Conservation (phyloP, 2,113 vertebrate species). For the Ciconia maguari region DNA sequence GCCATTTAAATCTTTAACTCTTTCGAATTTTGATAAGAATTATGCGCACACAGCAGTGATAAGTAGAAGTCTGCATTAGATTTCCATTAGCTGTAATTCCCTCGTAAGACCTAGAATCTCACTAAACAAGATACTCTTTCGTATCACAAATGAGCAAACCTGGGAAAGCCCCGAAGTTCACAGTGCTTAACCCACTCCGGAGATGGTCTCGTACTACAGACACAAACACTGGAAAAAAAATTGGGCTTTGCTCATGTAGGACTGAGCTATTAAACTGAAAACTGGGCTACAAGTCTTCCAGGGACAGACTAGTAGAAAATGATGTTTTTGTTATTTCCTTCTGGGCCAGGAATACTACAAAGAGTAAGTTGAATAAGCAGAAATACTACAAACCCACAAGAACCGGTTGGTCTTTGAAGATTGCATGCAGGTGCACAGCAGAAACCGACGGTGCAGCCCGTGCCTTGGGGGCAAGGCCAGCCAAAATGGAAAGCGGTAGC, state of each 20-base stretch:
- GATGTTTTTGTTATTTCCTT: not conserved
- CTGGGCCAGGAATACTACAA: not conserved
- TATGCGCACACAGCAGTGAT: rapidly evolving
- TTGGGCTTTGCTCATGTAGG: not conserved
- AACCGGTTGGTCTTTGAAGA: not conserved
- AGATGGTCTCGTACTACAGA: not conserved
- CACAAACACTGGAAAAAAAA: not conserved
- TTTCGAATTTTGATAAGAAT: not conserved
- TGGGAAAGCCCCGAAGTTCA: not conserved
- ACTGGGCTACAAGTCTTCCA: not conserved
- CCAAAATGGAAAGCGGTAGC: not conserved
- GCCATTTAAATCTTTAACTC: not conserved
- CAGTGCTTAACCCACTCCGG: rapidly evolving
- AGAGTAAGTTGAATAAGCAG: not conserved
- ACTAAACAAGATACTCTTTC: not conserved
- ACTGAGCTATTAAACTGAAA: not conserved
- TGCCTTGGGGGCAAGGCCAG: not conserved
- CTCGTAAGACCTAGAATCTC: not conserved
- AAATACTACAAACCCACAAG: not conserved
- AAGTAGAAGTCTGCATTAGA: not conserved
- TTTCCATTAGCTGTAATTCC: not conserved
- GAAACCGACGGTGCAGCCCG: not conserved
- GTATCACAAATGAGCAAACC: not conserved
- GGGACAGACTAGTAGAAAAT: not conserved
- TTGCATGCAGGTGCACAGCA: rapidly evolving